These are phyloP conservation scores for Myotis planiceps DNA, from an alignment of 2,797 vertebrate species.

Conservation along the genomic window DNA sequence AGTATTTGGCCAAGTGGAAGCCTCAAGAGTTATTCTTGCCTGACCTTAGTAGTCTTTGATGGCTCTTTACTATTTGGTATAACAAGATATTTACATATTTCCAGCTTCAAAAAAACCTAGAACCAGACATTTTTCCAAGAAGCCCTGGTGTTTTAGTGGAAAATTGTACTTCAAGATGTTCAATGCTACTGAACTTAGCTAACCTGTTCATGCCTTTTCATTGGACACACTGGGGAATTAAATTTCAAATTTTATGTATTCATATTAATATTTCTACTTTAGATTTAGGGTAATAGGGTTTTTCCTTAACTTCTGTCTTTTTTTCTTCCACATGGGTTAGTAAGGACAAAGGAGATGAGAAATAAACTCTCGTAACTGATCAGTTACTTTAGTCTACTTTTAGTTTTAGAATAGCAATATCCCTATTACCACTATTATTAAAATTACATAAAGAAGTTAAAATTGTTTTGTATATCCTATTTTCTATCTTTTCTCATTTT, in stretches of 20 bases:
- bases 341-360: neutral
- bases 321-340: neutral
- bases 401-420: neutral
- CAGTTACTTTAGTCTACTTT: neutral
- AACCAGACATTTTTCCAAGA: neutral
- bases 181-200: neutral
- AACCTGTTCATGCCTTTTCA: neutral
- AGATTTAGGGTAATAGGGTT: neutral
- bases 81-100: neutral
- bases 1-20: neutral
- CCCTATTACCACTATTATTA: neutral
- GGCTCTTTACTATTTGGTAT: neutral
- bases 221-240: neutral
- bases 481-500: neutral
- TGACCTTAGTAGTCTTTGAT: neutral
- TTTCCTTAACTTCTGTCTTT: neutral
- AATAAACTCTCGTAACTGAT: neutral
- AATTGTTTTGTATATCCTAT: neutral
- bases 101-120: neutral
- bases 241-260: neutral
- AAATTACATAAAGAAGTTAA: neutral
- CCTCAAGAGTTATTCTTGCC: neutral
- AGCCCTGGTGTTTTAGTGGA: neutral
- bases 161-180: neutral
- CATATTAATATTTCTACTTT: neutral